Evolutionary conservation across 2,113 vertebrate genomes (phyloP), one percentile per base, ranked within the genome.

Genomic region (Labeo catla): DNA sequence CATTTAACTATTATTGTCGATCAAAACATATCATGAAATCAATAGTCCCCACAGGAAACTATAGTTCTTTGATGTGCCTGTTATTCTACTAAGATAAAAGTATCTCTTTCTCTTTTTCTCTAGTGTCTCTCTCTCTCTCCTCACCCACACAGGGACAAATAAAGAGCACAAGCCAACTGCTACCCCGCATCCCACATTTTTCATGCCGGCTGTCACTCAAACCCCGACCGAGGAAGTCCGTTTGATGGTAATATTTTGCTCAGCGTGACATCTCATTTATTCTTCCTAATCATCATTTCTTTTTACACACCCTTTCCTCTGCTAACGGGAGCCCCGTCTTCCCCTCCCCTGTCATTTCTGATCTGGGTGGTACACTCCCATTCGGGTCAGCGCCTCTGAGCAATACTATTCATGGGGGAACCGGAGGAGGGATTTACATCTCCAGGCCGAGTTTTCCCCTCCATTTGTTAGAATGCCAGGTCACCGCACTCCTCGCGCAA

Each of bases 381-480:
- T 96, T 95, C 94, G 96, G 97, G 96, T 98, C 97, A 97, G 90
- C 91, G 93, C 92, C 88, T 95, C 92, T 91, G 93, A 94, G 95
- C 96, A 94, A 94, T 94, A 94, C 95, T 96, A 95, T 95, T 95
- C 94, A 95, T 94, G 93, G 94, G 95, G 95, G 95, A 96, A 95
- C 93, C 91, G 90, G 94, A 84, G 87, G 88, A 92, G 90, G 96
- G 95, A 96, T 97, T 99, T 96, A 96, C 96, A 97, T 97, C 97
- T 97, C 93, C 28, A 93, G 90, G 91, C 91, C 93, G 76, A 95
- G 94, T 96, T 97, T 98, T 97, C 96, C 96, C 96, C 96, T 98
- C 97, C 97, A 97, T 98, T 99, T 98, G 96, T 96, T 95, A 93
- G 94, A 95, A 94, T 95, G 95, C 92, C 95, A 97, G 97, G 97